Evolutionary conservation across 2,888 invertebrate genomes (phyloP).

Genomic region (Hymenopus coronatus): DNA sequence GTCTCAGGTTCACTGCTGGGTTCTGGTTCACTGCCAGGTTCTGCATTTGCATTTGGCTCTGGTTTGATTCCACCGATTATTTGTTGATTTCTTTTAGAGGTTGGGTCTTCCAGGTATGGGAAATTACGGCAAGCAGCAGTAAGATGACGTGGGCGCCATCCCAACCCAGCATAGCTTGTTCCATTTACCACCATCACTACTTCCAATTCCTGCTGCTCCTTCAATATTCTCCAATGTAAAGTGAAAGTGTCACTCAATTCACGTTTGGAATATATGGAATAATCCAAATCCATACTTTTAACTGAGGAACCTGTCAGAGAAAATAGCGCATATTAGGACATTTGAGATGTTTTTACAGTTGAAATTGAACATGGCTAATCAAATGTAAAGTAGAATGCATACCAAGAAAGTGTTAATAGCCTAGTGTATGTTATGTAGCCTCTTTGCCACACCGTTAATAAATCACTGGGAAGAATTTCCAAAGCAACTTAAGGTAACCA

Average conservation of each 20-base stretch:
- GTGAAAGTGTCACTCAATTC: conserved; percentile 71
- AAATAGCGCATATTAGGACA: not conserved
- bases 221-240: conserved; percentile 81
- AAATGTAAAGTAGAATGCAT: too few relatives aligned
- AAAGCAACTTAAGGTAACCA: too few relatives aligned
- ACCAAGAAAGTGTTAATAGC: too few relatives aligned
- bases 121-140: conserved; percentile 78
- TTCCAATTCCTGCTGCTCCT: conserved; percentile 83
- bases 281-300: conserved; percentile 69
- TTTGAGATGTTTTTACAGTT: too few relatives aligned
- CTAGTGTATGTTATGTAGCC: too few relatives aligned
- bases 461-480: too few relatives aligned
- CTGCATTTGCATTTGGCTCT: conserved; percentile 40
- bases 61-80: conserved; percentile 38
- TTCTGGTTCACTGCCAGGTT: conserved; percentile 40
- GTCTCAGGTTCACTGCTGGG: conserved; percentile 40
- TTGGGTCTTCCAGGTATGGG: conserved; percentile 59
- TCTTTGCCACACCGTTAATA: too few relatives aligned
- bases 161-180: conserved; percentile 82
- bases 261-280: conserved; percentile 65
- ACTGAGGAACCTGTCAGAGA: conserved; percentile 65
- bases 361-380: too few relatives aligned
- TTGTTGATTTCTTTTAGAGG: conserved; percentile 37
- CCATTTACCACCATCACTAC: conserved; percentile 84
- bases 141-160: conserved; percentile 83